Base-by-base conservation (phyloP, 1,140 invertebrate genomes). In the Ceratina australensis region DNA sequence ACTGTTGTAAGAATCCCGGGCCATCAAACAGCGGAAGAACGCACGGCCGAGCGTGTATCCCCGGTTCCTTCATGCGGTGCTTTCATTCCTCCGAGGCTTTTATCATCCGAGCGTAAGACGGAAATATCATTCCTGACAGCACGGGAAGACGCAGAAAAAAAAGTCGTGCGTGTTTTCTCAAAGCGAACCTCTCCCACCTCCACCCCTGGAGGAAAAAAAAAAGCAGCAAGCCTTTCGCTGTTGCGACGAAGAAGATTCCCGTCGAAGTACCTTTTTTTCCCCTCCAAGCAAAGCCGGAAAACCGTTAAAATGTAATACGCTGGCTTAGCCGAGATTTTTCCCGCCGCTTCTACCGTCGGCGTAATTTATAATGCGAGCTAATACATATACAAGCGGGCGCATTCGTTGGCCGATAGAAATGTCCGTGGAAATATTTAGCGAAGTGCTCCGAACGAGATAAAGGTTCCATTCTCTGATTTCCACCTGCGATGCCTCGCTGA, bases 321-420 rank as follows among this genome's bases (percentile, higher is more conserved):
- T 8, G 20, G 47, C 24, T 72, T 33, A 50, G 50, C 47, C n/a
- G 18, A 73, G 71, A 64, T 22, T 42, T 22, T 73, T 54, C 47
- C 18, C 18, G n/a, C 33, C 18, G 42, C 12, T 47, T 28, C 20
- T 24, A 47, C 13, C 28, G 18, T 1, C 10, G 12, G 71, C 16
- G 3, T 49, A 73, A 54, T 54, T 73, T 74, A 65, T 65, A 60
- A 20, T 12, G 15, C 20, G 15, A n/a, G 61, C 2, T 28, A 47
- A 42, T 22, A 24, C 22, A 15, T 33, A 49, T 49, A 5, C 42
- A 59, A 69, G 18, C 52, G 52, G 28, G 20, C 22, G 47, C 26
- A 16, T 64, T 64, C 15, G 26, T 50, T 52, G 52, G 13, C 18
- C 28, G 49, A 52, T 28, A 28, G 15, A 12, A 33, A 54, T n/a